phyloP scores from a whole-genome alignment of 2,888 invertebrate species.

The Malacosoma neustria region DNA sequence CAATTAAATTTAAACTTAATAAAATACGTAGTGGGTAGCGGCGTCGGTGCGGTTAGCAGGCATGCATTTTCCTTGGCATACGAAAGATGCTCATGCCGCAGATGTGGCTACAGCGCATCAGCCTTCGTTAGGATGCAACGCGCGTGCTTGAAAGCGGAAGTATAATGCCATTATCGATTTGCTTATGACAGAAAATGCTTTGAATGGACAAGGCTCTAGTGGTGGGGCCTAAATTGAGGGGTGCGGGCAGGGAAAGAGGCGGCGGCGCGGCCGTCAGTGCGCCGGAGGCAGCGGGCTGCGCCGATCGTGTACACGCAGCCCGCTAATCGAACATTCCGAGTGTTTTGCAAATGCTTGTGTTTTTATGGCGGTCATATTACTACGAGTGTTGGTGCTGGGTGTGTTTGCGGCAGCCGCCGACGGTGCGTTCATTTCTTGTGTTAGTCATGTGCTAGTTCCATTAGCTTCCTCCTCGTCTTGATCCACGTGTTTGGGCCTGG shows the following conservation, averaged over 20 bases:
- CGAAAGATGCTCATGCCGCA: conserved; percentile 5
- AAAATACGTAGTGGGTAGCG: too few species aligned
- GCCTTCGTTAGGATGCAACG: conserved; percentile 59
- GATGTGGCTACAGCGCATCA: conserved; percentile 24
- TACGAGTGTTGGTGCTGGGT: conserved; percentile 78
- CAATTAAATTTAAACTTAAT: too few species aligned
- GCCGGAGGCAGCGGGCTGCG: conserved; percentile 60
- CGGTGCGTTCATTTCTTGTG: conserved; percentile 47
- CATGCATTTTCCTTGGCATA: neutral
- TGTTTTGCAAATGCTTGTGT: conserved; percentile 80
- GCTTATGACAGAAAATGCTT: conserved; percentile 72
- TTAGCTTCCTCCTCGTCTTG: conserved; percentile 17
- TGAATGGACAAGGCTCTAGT: conserved; percentile 57
- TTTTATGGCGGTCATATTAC: conserved; percentile 87
- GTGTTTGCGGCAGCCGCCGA: conserved; percentile 65
- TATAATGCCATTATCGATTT: conserved; percentile 73
- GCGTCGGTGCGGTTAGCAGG: too few species aligned
- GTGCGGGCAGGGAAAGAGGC: conserved; percentile 18
- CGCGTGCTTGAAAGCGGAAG: conserved; percentile 67
- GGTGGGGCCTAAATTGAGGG: conserved; percentile 18
- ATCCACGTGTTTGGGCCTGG: conserved; percentile 51
- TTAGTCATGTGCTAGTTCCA: conserved; percentile 28
- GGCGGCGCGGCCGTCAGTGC: conserved; percentile 37
- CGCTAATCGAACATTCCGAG: conserved; percentile 59
- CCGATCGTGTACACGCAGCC: conserved; percentile 59